phyloP scores from a whole-genome alignment of 23 tunicate species.

The Styela clava region DNA sequence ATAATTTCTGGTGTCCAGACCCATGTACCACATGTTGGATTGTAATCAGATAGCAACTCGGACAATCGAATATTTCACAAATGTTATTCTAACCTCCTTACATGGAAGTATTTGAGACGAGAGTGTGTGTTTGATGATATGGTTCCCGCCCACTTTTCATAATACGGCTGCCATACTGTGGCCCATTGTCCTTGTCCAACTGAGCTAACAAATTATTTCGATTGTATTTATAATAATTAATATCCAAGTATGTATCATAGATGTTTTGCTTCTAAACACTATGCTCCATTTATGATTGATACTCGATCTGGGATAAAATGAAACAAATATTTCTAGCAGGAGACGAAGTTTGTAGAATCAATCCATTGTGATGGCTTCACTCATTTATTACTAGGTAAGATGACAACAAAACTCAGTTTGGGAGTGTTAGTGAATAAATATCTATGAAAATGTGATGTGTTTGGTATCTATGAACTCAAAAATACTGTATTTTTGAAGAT shows the following conservation, averaged over 20 bases:
- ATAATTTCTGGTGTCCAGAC: not conserved
- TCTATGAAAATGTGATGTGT: no score
- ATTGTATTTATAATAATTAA: not conserved
- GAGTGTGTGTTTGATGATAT: conserved; percentile 1
- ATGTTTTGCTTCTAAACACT: not conserved
- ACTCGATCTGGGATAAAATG: no score
- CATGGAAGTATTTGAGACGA: not conserved
- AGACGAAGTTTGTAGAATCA: no score
- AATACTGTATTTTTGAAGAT: no score
- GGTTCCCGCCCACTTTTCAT: not conserved
- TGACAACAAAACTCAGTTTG: no score
- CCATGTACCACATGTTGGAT: not conserved
- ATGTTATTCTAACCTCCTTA: conserved; percentile 28
- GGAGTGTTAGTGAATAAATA: no score
- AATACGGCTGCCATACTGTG: not conserved
- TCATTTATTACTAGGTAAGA: no score
- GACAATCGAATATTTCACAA: not conserved
- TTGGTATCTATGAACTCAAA: no score
- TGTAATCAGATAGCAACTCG: not conserved
- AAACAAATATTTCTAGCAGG: no score
- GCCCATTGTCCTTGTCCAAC: not conserved
- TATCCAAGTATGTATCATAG: not conserved
- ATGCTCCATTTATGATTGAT: not conserved
- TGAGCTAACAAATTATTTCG: not conserved
- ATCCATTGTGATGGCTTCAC: no score